These are phyloP conservation scores for Eristalis intricaria DNA, from an alignment of 2,888 invertebrate species.

Conservation along the genomic window DNA sequence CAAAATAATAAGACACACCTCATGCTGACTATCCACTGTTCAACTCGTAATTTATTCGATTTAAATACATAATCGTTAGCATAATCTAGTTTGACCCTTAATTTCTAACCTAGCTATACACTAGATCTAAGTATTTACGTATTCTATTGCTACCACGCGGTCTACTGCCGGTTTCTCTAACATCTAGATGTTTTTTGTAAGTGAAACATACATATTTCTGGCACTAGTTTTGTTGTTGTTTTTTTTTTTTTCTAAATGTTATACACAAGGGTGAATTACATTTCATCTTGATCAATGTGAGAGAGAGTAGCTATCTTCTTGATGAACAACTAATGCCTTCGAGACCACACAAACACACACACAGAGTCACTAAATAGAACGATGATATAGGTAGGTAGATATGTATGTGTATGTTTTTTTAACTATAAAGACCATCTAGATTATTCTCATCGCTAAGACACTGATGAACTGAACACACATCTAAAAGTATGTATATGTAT, in stretches of 20 bases:
- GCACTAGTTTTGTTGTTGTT: conserved; percentile 13
- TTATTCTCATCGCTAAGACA: conserved; percentile 56
- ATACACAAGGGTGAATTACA: conserved; percentile 58
- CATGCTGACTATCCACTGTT: background rate
- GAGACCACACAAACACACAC: conserved; percentile 37
- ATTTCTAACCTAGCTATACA: conserved; percentile 57
- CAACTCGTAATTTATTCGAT: background rate
- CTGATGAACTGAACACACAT: conserved; percentile 63
- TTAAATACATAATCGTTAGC: background rate
- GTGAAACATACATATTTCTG: conserved; percentile 23
- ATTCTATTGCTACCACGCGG: background rate
- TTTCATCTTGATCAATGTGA: conserved; percentile 41
- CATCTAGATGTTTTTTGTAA: conserved; percentile 6
- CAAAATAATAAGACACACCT: background rate
- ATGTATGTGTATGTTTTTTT: background rate
- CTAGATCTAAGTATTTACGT: conserved; percentile 14
- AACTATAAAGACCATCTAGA: conserved; percentile 50
- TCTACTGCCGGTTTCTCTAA: background rate
- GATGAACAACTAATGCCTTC: conserved; percentile 50
- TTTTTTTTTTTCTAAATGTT: conserved; percentile 1
- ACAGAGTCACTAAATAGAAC: conserved; percentile 39
- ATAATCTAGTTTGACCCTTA: conserved; percentile 47
- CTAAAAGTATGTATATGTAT: conserved; percentile 41
- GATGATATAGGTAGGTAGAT: conserved; percentile 21
- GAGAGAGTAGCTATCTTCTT: conserved; percentile 41